Conservation (phyloP, 2,113 vertebrate species). For the Cyanistes caeruleus region DNA sequence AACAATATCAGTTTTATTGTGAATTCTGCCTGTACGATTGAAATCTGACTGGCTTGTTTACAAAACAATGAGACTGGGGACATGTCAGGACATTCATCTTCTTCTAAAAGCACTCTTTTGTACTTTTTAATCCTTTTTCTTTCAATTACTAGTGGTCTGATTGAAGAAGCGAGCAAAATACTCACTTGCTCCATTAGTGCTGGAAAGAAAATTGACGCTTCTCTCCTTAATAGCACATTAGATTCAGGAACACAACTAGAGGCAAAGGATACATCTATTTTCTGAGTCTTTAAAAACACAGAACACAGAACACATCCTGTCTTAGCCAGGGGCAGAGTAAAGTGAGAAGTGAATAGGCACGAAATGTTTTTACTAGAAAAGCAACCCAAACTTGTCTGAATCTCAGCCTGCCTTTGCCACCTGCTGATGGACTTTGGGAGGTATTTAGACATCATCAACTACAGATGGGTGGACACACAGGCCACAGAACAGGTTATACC, state of each 20-base stretch:
- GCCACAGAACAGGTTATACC: not conserved
- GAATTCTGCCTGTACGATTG: not conserved
- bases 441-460: not conserved
- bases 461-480: accelerated
- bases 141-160: not conserved
- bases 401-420: not conserved
- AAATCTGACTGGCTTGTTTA: not conserved
- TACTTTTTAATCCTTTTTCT: not conserved
- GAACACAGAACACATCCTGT: not conserved
- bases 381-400: not conserved
- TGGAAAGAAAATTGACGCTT: not conserved
- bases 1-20: not conserved
- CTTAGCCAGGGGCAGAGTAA: not conserved
- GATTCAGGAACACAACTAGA: not conserved
- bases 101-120: not conserved
- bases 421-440: not conserved
- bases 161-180: not conserved
- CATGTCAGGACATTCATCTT: not conserved
- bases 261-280: not conserved
- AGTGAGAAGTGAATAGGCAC: not conserved
- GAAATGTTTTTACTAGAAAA: not conserved
- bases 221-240: not conserved
- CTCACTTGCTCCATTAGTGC: not conserved
- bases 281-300: not conserved
- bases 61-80: not conserved